Evolutionary conservation across 2,888 invertebrate species (phyloP), one percentile per base, ranked within the genome.

Genomic region (Toxonevra muliebris): DNA sequence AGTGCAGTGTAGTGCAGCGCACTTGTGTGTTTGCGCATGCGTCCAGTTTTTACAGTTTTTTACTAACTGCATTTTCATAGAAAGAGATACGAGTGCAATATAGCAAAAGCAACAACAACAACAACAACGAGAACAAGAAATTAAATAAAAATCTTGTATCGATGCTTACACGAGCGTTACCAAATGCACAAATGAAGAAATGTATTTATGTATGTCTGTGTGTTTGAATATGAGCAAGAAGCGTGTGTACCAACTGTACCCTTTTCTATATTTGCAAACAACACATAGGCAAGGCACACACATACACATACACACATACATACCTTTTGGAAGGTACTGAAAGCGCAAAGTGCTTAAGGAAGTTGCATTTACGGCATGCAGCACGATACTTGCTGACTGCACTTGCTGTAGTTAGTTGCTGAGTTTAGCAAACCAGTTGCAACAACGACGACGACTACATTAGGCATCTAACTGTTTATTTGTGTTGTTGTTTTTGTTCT

Each of bases 1-100:
- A n/a, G 15, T 15, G 53, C n/a, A 12, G 17, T 17, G 15, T 7
- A 17, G 53, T 7, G 53, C 19, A 11, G 53, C 53, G 53, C 53
- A 53, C 53, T 53, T 53, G 53, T 72, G 73, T 75, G 74, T 75
- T 74, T 78, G 80, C 79, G 80, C 80, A 80, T 81, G 82, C 82
- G 81, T 81, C 82, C 82, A 82, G 80, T 81, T 81, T 80, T 80
- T 81, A 80, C 80, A 80, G 82, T 80, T 81, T n/a, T 30, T 4
- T 30, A 30, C 30, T 30, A 30, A 30, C 30, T 30, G 30, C 30
- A 30, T 30, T 30, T 30, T 2, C 30, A 15, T 15, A 48, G 48
- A 4, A 13, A 48, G 48, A n/a, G 48, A 30, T 30, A 30, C 15
- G 48, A 13, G 15, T 15, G 15, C 48, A 48, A n/a, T 11, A 15